Evolutionary conservation across 2,888 invertebrate genomes (phyloP).

Genomic region (Lydus trimaculatus): DNA sequence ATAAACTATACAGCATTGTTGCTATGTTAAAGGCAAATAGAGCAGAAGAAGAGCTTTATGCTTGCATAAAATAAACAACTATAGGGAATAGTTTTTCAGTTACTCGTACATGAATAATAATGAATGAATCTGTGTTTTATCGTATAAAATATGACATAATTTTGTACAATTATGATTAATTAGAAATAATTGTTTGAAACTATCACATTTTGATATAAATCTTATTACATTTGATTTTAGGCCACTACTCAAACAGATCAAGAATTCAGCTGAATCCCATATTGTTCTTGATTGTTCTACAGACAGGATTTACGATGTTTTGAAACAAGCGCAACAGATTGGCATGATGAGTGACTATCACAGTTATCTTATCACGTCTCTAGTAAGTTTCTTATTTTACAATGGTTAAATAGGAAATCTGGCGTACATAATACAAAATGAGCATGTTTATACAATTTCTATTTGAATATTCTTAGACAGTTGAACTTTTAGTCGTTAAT

Average conservation of each 20-base stretch:
- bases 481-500: not conserved
- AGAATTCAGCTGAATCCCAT: slow-evolving; percentile 90
- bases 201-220: not conserved
- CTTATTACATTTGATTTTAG: slow-evolving; percentile 61
- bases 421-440: not conserved
- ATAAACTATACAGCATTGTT: not conserved
- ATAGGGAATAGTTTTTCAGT: slow-evolving; percentile 12
- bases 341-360: slow-evolving; percentile 98
- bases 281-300: slow-evolving; percentile 90
- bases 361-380: slow-evolving; percentile 90
- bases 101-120: not conserved
- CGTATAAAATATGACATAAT: not conserved
- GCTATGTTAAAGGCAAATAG: too few species aligned
- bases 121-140: slow-evolving; percentile 16
- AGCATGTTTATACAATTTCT: not conserved
- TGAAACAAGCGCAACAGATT: slow-evolving; percentile 94
- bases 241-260: slow-evolving; percentile 88
- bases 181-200: not conserved
- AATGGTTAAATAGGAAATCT: slow-evolving; percentile 3
- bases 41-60: not conserved
- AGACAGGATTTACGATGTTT: slow-evolving; percentile 82
- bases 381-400: slow-evolving; percentile 67
- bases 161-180: not conserved
- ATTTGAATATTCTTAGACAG: not conserved
- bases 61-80: slow-evolving; percentile 10